Percentiles rank a stretch among this genome's conserved stretches.
Evolutionary conservation across 2,113 vertebrate species (phyloP).

Genomic region (Ornithorhynchus anatinus): DNA sequence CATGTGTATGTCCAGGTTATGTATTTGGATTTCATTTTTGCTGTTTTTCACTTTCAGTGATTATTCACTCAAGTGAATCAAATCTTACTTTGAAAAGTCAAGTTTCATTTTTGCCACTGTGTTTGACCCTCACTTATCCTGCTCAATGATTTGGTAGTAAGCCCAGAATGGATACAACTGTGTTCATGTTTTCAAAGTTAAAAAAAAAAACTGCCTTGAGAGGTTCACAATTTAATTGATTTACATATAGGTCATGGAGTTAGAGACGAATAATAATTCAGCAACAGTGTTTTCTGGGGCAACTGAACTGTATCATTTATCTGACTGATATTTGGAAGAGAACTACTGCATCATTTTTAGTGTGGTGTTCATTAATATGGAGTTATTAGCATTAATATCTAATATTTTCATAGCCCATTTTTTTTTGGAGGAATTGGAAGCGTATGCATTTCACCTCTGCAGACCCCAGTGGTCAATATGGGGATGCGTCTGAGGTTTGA

Average conservation of each 20-base stretch:
- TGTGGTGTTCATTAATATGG: too few species aligned
- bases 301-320: too few species aligned
- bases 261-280: not conserved
- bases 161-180: not conserved
- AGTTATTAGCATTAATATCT: too few species aligned
- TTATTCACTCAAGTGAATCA: not conserved
- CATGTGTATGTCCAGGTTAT: not conserved
- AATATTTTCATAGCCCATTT: too few species aligned
- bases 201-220: not conserved
- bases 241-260: not conserved
- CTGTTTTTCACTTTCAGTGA: not conserved
- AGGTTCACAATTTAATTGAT: not conserved
- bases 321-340: too few species aligned
- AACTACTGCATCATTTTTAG: too few species aligned
- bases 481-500: too few species aligned
- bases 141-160: not conserved
- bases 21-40: not conserved
- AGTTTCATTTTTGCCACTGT: not conserved
- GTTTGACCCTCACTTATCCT: not conserved
- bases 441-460: too few species aligned
- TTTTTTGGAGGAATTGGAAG: too few species aligned
- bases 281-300: not conserved
- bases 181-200: constrained; percentile 8
- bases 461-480: too few species aligned
- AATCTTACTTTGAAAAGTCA: constrained; percentile 8